Conservation (phyloP, 2,113 vertebrate species). For the Tragelaphus buxtoni region DNA sequence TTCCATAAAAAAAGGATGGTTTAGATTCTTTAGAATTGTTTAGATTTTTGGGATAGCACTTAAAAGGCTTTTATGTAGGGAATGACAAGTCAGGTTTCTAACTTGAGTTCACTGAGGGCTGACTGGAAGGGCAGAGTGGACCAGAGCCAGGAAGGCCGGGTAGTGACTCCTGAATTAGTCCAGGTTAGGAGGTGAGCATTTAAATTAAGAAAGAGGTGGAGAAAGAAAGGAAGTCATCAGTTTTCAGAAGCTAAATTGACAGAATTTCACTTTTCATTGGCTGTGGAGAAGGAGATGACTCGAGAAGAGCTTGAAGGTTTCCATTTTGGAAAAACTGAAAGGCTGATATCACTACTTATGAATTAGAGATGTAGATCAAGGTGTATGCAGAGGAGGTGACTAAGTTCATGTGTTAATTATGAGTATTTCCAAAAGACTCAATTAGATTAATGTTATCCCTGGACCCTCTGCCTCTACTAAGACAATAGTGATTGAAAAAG, state of each 20-base stretch:
- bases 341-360: neutral
- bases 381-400: neutral
- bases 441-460: neutral
- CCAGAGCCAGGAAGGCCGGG: neutral
- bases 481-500: neutral
- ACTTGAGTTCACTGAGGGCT: too few species aligned
- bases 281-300: neutral
- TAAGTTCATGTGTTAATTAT: neutral
- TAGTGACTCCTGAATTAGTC: neutral
- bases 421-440: conserved; percentile 13
- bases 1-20: neutral
- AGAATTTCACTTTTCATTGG: neutral
- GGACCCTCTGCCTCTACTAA: neutral
- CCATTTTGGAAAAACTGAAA: neutral
- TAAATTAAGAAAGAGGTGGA: neutral
- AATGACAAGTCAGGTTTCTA: neutral
- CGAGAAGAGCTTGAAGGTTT: neutral
- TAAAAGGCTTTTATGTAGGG: neutral
- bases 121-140: neutral
- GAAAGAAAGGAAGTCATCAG: neutral
- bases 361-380: neutral
- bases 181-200: neutral
- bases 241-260: neutral
- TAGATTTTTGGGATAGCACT: neutral
- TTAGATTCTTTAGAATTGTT: neutral